phyloP scores from a whole-genome alignment of 2,113 vertebrate species.

The Centropristis striata region DNA sequence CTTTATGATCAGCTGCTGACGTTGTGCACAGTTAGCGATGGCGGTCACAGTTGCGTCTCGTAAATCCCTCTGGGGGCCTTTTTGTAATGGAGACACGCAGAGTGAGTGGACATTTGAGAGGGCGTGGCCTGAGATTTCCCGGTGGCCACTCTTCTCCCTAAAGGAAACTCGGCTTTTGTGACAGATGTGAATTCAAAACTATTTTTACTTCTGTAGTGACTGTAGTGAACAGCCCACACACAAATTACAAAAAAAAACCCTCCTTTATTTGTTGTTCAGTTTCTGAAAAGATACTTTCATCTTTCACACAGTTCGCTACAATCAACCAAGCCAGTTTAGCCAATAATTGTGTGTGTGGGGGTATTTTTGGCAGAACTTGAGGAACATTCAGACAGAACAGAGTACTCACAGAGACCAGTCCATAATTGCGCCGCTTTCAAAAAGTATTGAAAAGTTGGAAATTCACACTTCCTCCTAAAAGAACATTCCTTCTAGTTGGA shows the following conservation, averaged over 20 bases:
- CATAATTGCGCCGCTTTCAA: not conserved
- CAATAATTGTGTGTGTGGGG: not conserved
- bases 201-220: not conserved
- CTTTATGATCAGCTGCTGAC: no score
- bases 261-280: conserved; percentile 37
- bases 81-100: no score
- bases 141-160: no score
- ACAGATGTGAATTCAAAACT: not conserved
- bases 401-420: conserved; percentile 19
- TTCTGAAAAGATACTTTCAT: not conserved
- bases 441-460: not conserved
- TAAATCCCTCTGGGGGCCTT: no score
- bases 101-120: no score
- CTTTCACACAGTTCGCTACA: not conserved
- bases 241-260: conserved; percentile 12
- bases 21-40: no score
- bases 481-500: not conserved
- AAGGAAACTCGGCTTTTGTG: no score
- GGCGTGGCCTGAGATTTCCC: no score
- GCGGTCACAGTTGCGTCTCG: no score
- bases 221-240: not conserved
- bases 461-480: not conserved
- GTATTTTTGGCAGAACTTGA: not conserved
- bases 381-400: not conserved
- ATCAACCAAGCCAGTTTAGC: not conserved